phyloP scores from a whole-genome alignment of 2,797 vertebrate species.

The Molossus molossus region DNA sequence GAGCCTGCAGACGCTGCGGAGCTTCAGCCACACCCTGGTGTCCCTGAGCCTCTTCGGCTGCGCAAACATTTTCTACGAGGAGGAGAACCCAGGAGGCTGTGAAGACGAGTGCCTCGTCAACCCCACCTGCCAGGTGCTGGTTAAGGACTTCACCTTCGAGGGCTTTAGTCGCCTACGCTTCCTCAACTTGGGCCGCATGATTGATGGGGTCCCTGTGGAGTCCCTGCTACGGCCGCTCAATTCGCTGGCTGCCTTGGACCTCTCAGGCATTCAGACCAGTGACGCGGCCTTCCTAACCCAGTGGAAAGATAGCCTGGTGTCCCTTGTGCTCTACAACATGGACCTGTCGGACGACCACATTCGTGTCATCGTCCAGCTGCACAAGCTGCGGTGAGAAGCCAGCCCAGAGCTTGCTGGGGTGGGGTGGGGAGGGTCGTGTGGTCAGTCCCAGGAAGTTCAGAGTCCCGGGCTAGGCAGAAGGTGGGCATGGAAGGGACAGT shows the following conservation, averaged over 20 bases:
- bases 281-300: conserved; percentile 95
- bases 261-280: conserved; percentile 94
- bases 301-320: conserved; percentile 96
- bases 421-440: accelerated
- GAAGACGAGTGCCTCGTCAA: conserved; percentile 92
- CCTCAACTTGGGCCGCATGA: conserved; percentile 96
- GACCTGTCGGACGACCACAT: conserved; percentile 97
- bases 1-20: conserved; percentile 94
- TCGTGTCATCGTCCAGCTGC: conserved; percentile 94
- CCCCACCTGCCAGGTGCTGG: conserved; percentile 93
- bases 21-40: conserved; percentile 95
- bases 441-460: background rate
- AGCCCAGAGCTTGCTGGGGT: background rate
- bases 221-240: conserved; percentile 93
- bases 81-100: conserved; percentile 94
- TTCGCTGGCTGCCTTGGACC: conserved; percentile 94
- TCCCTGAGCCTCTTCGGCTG: conserved; percentile 98
- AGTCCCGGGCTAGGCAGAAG: background rate
- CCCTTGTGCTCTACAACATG: conserved; percentile 98
- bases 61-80: conserved; percentile 95
- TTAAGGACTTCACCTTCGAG: conserved; percentile 96
- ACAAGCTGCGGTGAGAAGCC: conserved; percentile 94
- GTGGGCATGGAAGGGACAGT: background rate
- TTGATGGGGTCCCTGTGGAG: conserved; percentile 94
- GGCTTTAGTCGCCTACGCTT: conserved; percentile 96